A percentile compares a stretch with the other conserved stretches of the same genome.
Evolutionary conservation across 2,113 vertebrate genomes (phyloP).

Genomic region (Phalacrocorax brasilianus): DNA sequence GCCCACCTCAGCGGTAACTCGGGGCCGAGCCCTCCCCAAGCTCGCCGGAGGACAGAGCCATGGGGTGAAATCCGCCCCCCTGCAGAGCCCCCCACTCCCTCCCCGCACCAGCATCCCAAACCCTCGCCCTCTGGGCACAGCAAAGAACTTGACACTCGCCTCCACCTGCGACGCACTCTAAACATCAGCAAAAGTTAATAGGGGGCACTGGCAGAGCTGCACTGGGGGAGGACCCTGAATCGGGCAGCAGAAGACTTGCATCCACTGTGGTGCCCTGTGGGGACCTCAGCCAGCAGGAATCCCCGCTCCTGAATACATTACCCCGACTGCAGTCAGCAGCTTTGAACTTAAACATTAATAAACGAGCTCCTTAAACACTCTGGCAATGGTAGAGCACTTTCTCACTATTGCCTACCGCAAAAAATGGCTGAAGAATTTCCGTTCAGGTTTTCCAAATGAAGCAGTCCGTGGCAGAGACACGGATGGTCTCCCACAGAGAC

Average conservation of each 20-base stretch:
- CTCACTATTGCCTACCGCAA: neutral
- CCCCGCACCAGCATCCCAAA: neutral
- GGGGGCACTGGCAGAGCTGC: fast-evolving
- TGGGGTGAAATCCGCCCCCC: neutral
- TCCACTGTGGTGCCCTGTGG: fast-evolving
- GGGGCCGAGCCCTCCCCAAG: neutral
- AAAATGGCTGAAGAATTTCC: neutral
- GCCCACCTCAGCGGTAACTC: fast-evolving
- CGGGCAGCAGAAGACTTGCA: neutral
- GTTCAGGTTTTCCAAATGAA: neutral
- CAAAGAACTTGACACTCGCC: neutral
- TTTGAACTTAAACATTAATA: neutral
- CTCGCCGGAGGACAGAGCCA: neutral
- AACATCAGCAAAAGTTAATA: neutral
- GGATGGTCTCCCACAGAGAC: neutral
- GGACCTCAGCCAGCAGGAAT: neutral
- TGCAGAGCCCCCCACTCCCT: neutral
- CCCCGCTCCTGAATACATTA: neutral
- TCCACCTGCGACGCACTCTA: fast-evolving
- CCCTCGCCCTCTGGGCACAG: neutral
- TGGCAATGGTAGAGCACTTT: neutral
- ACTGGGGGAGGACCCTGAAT: neutral
- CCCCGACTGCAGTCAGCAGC: neutral
- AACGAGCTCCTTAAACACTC: neutral
- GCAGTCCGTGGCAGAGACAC: neutral